Evolutionary conservation across 2,888 invertebrate genomes (phyloP).

Genomic region (Dioctria linearis): DNA sequence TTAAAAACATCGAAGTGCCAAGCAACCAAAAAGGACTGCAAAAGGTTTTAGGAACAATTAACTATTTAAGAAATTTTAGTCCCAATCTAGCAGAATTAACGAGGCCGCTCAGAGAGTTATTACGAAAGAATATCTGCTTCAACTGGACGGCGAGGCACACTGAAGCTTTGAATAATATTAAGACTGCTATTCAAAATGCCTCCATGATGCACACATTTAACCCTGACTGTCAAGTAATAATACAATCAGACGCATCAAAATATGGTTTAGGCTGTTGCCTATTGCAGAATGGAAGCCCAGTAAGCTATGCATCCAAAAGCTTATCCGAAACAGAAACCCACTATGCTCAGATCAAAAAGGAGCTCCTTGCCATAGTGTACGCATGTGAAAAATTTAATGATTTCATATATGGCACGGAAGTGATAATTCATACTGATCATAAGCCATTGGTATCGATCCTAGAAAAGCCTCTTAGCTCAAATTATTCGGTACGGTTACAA

Average conservation of each 20-base stretch:
- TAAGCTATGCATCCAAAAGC: slow-evolving; percentile 61
- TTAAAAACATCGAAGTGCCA: too few species aligned
- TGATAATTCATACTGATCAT: slow-evolving; percentile 57
- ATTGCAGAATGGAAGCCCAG: slow-evolving; percentile 47
- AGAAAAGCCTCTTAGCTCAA: slow-evolving; percentile 55
- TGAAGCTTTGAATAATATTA: slow-evolving; percentile 7
- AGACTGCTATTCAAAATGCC: slow-evolving; percentile 8
- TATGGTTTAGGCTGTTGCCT: slow-evolving; percentile 53
- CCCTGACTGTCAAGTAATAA: not conserved
- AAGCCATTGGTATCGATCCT: slow-evolving; percentile 56
- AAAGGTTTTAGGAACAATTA: slow-evolving; percentile 7
- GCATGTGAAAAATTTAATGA: slow-evolving; percentile 58
- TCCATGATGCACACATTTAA: not conserved
- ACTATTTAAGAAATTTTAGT: not conserved
- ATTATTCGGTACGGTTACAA: slow-evolving; percentile 55
- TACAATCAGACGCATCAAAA: slow-evolving; percentile 52
- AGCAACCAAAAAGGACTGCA: too few species aligned
- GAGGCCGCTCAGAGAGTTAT: slow-evolving; percentile 4
- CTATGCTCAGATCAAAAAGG: slow-evolving; percentile 58
- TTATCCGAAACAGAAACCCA: slow-evolving; percentile 61
- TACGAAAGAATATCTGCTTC: slow-evolving; percentile 17
- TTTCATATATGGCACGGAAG: slow-evolving; percentile 57
- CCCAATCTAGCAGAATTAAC: slow-evolving; percentile 9
- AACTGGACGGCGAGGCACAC: not conserved
- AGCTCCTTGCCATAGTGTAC: slow-evolving; percentile 59